Conservation (phyloP, 2,113 vertebrate genomes). For the Otus sunia region DNA sequence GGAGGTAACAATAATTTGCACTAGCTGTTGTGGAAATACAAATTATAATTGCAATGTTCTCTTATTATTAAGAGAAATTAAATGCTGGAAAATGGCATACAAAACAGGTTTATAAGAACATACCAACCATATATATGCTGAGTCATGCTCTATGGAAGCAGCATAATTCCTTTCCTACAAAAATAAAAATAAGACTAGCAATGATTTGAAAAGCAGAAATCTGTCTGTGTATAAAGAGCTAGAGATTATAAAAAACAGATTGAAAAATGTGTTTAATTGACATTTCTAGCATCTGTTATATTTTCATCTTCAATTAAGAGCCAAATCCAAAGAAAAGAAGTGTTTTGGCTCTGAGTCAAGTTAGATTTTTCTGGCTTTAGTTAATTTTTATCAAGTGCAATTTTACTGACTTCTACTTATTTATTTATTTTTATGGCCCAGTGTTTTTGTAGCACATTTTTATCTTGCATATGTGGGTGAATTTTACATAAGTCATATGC, state of each 20-base stretch:
- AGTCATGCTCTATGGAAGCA: background rate
- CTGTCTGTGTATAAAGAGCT: background rate
- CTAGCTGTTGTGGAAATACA: background rate
- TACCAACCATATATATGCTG: background rate
- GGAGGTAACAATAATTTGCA: background rate
- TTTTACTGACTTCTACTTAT: background rate
- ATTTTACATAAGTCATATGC: background rate
- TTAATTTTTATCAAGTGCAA: conserved; percentile 15
- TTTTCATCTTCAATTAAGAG: conserved; percentile 47
- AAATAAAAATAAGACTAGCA: background rate
- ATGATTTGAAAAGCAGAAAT: conserved; percentile 16
- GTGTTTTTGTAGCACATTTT: background rate
- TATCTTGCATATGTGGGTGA: background rate
- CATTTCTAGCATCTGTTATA: conserved; percentile 48
- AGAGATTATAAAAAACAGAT: conserved; percentile 28
- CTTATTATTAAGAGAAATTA: background rate
- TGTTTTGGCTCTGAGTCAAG: conserved; percentile 33
- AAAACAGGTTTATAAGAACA: background rate
- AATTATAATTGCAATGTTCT: background rate
- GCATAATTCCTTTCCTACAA: background rate
- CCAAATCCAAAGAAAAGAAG: conserved; percentile 32
- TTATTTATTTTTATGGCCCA: background rate
- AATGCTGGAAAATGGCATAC: background rate
- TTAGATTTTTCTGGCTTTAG: conserved; percentile 25
- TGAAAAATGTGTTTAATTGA: conserved; percentile 36